phyloP scores from a whole-genome alignment of 2,797 vertebrate genomes.

The Sebastolobus altivelis region DNA sequence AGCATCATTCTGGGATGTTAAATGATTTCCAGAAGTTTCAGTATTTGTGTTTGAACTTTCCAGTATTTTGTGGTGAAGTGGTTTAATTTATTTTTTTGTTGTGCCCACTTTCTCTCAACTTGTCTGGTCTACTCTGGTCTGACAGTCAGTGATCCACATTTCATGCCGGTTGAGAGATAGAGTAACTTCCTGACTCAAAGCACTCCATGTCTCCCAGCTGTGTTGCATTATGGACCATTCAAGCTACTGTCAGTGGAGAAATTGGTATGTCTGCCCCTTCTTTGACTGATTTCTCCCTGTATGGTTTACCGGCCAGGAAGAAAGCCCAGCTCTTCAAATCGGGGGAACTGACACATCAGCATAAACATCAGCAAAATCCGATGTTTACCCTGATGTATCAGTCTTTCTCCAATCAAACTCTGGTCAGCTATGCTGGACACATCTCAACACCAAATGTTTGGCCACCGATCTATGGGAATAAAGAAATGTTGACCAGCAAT shows the following conservation, averaged over 20 bases:
- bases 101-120: slow-evolving; percentile 16
- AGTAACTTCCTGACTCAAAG: slow-evolving; percentile 10
- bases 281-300: slow-evolving; percentile 34
- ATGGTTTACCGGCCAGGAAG: slow-evolving; percentile 16
- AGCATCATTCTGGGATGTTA: slow-evolving; percentile 7
- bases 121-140: neutral
- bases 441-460: slow-evolving; percentile 27
- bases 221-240: slow-evolving; percentile 30
- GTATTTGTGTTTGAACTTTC: slow-evolving; percentile 31
- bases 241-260: slow-evolving; percentile 30
- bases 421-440: neutral
- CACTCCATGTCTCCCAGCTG: slow-evolving; percentile 23
- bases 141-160: neutral
- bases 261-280: slow-evolving; percentile 3
- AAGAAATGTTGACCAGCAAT: slow-evolving; percentile 8
- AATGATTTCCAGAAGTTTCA: slow-evolving; percentile 52
- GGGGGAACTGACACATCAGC: neutral
- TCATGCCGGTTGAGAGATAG: slow-evolving; percentile 16
- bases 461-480: slow-evolving; percentile 2
- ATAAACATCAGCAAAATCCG: slow-evolving; percentile 30
- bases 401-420: slow-evolving; percentile 3
- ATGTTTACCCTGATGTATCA: slow-evolving; percentile 30
- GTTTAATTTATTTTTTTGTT: slow-evolving; percentile 10
- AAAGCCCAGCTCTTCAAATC: slow-evolving; percentile 16
- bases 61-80: slow-evolving; percentile 27